Base-by-base conservation (phyloP, 1,140 invertebrate species). In the Wiebesia pumilae region DNA sequence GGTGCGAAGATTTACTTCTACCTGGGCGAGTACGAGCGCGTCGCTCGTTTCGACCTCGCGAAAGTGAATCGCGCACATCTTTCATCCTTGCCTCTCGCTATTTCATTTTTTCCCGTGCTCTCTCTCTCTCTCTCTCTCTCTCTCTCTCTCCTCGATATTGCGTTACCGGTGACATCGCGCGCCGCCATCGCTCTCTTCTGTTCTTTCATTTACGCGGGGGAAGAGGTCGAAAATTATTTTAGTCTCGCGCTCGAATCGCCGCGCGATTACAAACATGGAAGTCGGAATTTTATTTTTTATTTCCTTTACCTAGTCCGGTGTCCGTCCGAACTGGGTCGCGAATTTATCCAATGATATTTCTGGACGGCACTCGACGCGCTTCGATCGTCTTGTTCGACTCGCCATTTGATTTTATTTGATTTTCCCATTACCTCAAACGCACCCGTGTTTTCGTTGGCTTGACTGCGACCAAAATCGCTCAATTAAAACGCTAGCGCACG, bases 41-140 rank as follows among this genome's bases (percentile, higher is more conserved):
- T 12, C 40, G 38, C 78, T 67, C 75, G 30, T 71, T 67, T 85
- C 65, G 43, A 80, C 83, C 54, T 54, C 82, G 73, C 80, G 30
- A 81, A 84, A 87, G 83, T 71, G 79, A 87, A 89, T 80, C 87
- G 83, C 81, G 80, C 81, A 85, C 87, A 71, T 88, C 84, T 83
- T 79, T 89, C 87, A 78, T 82, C 86, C 83, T 82, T 83, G 47
- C 65, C n/a, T 81, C 43, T 65, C 78, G 78, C 40, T 51, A 38
- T 81, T 81, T 81, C 67, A 65, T 81, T 81, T 62, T 62, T 75
- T 69, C 24, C 38, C 33, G 62, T 27, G 51, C 62, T 58, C 81
- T 47, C 38, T 81, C 40, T 71, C 67, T 71, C 43, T 30, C 65
- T 82, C 40, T 69, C 27, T 43, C 35, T 38, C 80, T 62, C 27